phyloP scores from a whole-genome alignment of 2,888 invertebrate species.

The Dolichomitus sp. region DNA sequence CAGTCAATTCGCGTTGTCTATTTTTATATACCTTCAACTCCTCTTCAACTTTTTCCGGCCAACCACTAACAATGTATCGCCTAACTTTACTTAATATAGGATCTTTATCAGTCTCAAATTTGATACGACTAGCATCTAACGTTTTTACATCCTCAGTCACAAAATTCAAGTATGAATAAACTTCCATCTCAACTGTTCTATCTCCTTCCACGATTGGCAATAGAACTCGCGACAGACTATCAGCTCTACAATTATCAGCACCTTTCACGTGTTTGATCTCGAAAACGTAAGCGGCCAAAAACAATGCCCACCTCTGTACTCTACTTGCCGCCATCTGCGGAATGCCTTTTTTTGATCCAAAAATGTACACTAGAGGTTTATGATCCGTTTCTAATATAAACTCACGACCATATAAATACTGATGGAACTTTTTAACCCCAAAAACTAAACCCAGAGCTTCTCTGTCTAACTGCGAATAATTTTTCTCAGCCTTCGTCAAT shows the following conservation, averaged over 20 bases:
- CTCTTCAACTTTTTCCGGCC: too few species aligned
- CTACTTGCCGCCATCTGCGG: constrained; percentile 68
- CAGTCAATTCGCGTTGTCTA: constrained; percentile 41
- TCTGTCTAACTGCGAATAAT: constrained; percentile 74
- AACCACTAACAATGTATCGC: too few species aligned
- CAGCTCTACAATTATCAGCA: background rate
- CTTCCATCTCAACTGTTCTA: too few species aligned
- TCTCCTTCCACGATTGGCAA: too few species aligned
- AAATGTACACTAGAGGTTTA: constrained; percentile 69
- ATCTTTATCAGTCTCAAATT: too few species aligned
- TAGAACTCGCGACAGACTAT: too few species aligned
- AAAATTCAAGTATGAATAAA: too few species aligned
- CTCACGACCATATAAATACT: constrained; percentile 80
- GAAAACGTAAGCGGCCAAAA: constrained; percentile 68
- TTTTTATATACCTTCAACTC: constrained; percentile 31
- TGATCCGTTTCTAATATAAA: constrained; percentile 72
- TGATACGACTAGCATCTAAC: too few species aligned
- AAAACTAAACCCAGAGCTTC: constrained; percentile 80
- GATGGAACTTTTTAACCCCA: constrained; percentile 81
- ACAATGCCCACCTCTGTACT: constrained; percentile 72
- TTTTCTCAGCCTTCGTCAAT: constrained; percentile 52
- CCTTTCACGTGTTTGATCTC: constrained; percentile 60
- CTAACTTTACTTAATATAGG: too few species aligned
- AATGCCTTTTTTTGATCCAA: constrained; percentile 61
- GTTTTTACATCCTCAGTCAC: too few species aligned